These are phyloP conservation scores for Aspidapion aeneum DNA, from an alignment of 2,888 invertebrate genomes.

Conservation along the genomic window DNA sequence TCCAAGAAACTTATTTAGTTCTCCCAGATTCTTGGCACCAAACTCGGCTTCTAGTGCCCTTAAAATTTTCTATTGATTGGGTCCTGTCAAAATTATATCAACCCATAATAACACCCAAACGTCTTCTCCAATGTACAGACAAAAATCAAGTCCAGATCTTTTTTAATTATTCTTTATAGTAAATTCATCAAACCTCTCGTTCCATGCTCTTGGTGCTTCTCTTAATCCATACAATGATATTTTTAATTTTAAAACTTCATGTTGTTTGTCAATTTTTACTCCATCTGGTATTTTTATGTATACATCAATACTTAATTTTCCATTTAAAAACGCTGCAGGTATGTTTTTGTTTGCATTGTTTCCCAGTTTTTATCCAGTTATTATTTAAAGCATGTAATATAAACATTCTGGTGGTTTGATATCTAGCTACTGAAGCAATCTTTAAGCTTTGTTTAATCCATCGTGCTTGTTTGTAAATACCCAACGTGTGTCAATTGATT, in stretches of 20 bases:
- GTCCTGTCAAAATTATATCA: too few relatives aligned
- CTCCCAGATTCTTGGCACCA: conserved; percentile 20
- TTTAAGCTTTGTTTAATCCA: too few relatives aligned
- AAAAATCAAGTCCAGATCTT: background rate
- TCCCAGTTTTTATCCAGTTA: background rate
- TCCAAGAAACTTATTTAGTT: conserved; percentile 19
- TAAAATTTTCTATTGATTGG: too few relatives aligned
- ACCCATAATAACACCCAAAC: background rate
- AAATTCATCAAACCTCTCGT: background rate
- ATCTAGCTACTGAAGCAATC: background rate
- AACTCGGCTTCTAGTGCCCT: conserved; percentile 15
- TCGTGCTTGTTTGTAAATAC: too few relatives aligned
- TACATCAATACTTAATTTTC: background rate
- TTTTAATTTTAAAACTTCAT: background rate
- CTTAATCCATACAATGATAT: background rate
- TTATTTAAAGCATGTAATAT: background rate
- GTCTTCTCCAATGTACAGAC: background rate
- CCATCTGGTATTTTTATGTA: background rate
- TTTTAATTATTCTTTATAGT: background rate
- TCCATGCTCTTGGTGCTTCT: background rate
- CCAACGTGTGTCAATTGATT: background rate
- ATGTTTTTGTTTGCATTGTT: background rate
- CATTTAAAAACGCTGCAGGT: background rate
- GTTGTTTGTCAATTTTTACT: background rate
- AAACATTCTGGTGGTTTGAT: background rate